Evolutionary conservation across 2,888 invertebrate species (phyloP), one percentile per base, ranked within the genome.

Genomic region (Drosophila neutralis): DNA sequence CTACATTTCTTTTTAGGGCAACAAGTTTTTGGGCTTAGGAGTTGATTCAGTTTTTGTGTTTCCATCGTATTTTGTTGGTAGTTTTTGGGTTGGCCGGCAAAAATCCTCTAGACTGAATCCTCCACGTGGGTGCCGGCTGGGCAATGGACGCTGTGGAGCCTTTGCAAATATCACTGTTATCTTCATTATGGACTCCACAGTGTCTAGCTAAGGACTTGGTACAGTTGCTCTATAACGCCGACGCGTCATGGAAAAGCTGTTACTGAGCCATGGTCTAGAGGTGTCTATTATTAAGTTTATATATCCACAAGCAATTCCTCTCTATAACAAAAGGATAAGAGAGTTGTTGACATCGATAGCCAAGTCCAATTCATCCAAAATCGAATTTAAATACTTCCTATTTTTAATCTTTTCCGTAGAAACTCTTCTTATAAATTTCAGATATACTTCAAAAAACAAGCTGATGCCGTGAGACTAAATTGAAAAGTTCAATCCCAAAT

Each of bases 81-180:
- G 31, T 40, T 51, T 60, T 35, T 53, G 80, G 80, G 80, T 75
- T 76, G 77, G 77, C 76, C 59, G 77, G 77, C 69, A 69, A 78
- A 78, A 78, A 78, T 78, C 76, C 78, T 78, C 72, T 56, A 65
- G 76, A 71, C 78, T 62, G 52, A 78, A 80, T 60, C 78, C 78
- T 78, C 78, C 78, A 48, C 76, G 80, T 27, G 78, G 80, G 80
- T 78, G 78, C 78, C 80, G 57, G 78, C 78, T 76, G 78, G 80
- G 40, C 80, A 78, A 78, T 78, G 62, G 80, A 65, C 48, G 27
- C 49, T 71, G 61, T 51, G 10, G 36, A 35, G 33, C 2, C 40
- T 4, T 21, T 18, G 40, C 4, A 18, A 13, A 5, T 51, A 33
- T 40, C 4, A 8, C 27, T 45, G 27, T 15, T n/a, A 13, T 51